Conservation (phyloP, 2,888 invertebrate genomes). For the Empis livida region DNA sequence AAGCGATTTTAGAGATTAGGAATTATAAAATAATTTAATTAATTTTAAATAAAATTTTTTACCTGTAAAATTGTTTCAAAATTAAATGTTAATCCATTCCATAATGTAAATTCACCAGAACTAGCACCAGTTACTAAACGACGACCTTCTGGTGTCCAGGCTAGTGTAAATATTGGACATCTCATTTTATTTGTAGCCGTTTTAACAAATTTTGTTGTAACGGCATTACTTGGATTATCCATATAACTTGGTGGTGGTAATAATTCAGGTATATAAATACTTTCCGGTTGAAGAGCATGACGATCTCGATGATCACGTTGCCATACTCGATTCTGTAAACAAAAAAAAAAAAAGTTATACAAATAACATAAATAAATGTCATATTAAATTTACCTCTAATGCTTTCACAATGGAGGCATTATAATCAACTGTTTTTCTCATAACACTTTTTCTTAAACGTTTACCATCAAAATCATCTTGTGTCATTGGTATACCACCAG, state of each 20-base stretch:
- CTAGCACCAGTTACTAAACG: conserved; percentile 96
- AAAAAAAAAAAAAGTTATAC: conserved; percentile 3
- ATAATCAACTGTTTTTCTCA: conserved; percentile 96
- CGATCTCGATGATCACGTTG: conserved; percentile 86
- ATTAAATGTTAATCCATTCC: conserved; percentile 99
- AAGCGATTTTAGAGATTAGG: too few relatives aligned
- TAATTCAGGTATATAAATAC: conserved; percentile 86
- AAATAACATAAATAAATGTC: too few relatives aligned
- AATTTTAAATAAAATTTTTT: conserved; percentile 14
- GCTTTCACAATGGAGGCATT: conserved; percentile 89
- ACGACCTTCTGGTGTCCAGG: conserved; percentile 99
- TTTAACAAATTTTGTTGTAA: conserved; percentile 89
- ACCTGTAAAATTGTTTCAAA: conserved; percentile 99
- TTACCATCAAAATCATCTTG: conserved; percentile 93
- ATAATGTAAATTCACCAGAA: conserved; percentile 97
- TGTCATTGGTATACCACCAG: conserved; percentile 46
- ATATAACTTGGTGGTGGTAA: conserved; percentile 88
- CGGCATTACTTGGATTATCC: conserved; percentile 93
- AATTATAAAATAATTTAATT: not conserved
- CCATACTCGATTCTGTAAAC: conserved; percentile 74
- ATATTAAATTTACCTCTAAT: conserved; percentile 54
- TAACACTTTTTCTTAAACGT: conserved; percentile 86
- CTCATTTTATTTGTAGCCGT: conserved; percentile 99
- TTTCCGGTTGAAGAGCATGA: conserved; percentile 84
- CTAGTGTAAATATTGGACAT: conserved; percentile 97